phyloP scores from a whole-genome alignment of 2,888 invertebrate genomes.

The Tholera decimalis region DNA sequence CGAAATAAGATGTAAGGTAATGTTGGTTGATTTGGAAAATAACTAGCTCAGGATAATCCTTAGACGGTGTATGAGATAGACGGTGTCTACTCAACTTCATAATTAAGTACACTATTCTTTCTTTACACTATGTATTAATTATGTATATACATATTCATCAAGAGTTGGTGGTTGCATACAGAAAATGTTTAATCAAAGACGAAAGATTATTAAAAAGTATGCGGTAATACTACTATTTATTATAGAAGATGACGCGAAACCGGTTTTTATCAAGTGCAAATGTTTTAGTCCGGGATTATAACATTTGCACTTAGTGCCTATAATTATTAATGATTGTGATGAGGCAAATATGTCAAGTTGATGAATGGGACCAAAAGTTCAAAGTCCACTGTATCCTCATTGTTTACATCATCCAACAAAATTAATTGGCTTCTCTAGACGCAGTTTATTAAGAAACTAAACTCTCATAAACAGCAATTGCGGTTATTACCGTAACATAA shows the following conservation, averaged over 20 bases:
- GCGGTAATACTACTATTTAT: not conserved
- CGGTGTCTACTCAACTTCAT: too few relatives aligned
- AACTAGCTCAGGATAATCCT: not conserved
- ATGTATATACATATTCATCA: too few relatives aligned
- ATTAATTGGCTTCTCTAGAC: constrained; percentile 19
- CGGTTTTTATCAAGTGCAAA: too few relatives aligned
- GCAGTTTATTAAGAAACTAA: not conserved
- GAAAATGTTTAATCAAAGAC: not conserved
- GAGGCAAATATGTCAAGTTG: too few relatives aligned
- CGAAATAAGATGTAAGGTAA: too few relatives aligned
- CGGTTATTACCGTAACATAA: constrained; percentile 32
- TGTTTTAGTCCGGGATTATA: too few relatives aligned
- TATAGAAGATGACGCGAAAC: too few relatives aligned
- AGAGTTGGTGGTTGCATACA: not conserved
- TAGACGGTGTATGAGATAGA: not conserved
- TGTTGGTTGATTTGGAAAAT: not conserved
- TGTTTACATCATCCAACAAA: not conserved
- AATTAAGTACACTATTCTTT: too few relatives aligned
- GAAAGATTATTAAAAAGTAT: not conserved
- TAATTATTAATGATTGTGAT: too few relatives aligned
- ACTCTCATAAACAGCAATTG: constrained; percentile 38
- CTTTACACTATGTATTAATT: too few relatives aligned
- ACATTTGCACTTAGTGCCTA: too few relatives aligned
- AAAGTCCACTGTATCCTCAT: not conserved
- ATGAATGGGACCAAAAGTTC: not conserved